phyloP scores from a whole-genome alignment of 2,113 vertebrate species.

The Aleadryas rufinucha region DNA sequence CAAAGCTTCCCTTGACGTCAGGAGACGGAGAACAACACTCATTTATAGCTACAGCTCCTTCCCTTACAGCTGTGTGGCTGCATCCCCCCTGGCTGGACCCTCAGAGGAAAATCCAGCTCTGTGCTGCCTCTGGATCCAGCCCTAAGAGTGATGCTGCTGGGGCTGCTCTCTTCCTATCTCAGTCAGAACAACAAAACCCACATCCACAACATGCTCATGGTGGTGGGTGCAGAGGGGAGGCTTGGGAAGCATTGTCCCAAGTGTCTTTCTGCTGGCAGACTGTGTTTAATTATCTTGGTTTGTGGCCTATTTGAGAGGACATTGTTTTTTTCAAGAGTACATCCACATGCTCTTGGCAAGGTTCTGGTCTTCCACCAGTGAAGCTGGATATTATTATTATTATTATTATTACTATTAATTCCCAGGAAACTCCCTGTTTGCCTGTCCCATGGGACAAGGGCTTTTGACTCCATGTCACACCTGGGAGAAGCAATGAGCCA shows the following conservation, averaged over 20 bases:
- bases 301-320: background rate
- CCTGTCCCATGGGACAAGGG: background rate
- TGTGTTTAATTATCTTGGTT: background rate
- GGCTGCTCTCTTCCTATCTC: background rate
- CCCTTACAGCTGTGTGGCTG: background rate
- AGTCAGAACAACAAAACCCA: background rate
- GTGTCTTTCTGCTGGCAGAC: background rate
- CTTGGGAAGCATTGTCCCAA: background rate
- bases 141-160: background rate
- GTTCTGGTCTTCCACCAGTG: background rate
- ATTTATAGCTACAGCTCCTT: conserved; percentile 45
- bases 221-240: background rate
- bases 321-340: background rate
- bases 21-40: conserved; percentile 31
- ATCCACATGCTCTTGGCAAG: background rate
- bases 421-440: background rate
- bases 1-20: conserved; percentile 50
- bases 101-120: background rate
- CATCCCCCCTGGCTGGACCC: background rate
- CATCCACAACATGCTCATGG: background rate
- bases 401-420: background rate
- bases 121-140: background rate
- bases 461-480: background rate
- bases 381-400: background rate
- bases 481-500: background rate